Evolutionary conservation across 2,888 invertebrate genomes (phyloP), one percentile per base, ranked within the genome.

Genomic region (Andrena camellia): DNA sequence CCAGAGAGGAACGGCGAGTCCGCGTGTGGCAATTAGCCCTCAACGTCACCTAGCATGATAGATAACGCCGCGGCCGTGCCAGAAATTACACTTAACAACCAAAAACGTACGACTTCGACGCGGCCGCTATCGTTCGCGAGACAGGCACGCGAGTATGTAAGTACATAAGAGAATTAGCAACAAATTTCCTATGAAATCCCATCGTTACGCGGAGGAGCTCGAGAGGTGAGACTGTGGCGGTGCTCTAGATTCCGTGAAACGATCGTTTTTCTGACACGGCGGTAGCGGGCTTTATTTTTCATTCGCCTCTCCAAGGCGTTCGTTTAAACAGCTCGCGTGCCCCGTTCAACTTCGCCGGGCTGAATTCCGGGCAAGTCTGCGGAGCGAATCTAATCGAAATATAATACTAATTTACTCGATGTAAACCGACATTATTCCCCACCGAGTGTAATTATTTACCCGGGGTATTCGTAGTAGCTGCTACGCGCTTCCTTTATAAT

Each of bases 331-430:
- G 62, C 48, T 62, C 5, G 50, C 67, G 60, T 42, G 68, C 66
- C n/a, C 3, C 29, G 66, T 50, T 57, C 29, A 26, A 29, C 63
- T 50, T 31, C 57, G 6, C 23, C 23, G 2, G 57, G 6, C 50
- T 31, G 68, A 68, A 75, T 81, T 63, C 57, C 71, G 8, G n/a
- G 17, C 1, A 52, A 67, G 10, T 10, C 29, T 10, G 42, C 52
- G 54, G 54, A 20, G 59, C 42, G 71, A 57, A 81, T 70, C 75
- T 81, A 81, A 81, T 82, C 75, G 76, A 63, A 68, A 81, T 82
- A 81, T 81, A 81, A 82, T 71, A 63, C 81, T 71, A 76, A 82
- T 82, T 82, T 75, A 68, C 68, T 42, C 57, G 71, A 68, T 81
- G 63, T 72, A 71, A 70, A 63, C 71, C 73, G 35, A 26, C 71